Evolutionary conservation across 2,888 invertebrate species (phyloP).

Genomic region (Lasioglossum figueresi): DNA sequence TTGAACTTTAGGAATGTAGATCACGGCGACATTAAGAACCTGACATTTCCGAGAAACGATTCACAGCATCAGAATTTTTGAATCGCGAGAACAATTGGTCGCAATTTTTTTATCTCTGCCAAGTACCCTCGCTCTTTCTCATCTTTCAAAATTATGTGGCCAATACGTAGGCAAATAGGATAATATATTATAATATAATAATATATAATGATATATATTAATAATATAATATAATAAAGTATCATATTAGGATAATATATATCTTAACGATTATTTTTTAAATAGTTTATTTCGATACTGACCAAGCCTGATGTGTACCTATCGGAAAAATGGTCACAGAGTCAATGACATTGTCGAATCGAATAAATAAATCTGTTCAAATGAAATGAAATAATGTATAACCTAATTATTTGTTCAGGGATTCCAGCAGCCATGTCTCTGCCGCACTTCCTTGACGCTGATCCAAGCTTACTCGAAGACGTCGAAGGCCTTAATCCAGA

Average conservation of each 20-base stretch:
- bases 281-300: neutral
- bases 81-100: neutral
- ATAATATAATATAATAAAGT: too few relatives aligned
- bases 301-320: neutral
- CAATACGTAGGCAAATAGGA: too few relatives aligned
- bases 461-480: conserved; percentile 78
- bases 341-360: neutral
- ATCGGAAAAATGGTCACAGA: neutral
- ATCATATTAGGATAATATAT: too few relatives aligned
- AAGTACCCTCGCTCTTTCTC: neutral
- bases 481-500: conserved; percentile 82
- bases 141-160: too few relatives aligned
- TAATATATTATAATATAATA: too few relatives aligned
- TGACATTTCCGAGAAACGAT: conserved; percentile 15
- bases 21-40: neutral
- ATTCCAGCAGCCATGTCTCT: conserved; percentile 83
- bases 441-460: conserved; percentile 83
- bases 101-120: neutral
- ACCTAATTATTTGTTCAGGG: conserved; percentile 70
- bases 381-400: neutral
- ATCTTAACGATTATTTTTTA: neutral
- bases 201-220: too few relatives aligned
- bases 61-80: neutral
- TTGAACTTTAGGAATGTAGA: conserved; percentile 65
- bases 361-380: neutral